phyloP scores from a whole-genome alignment of 1,140 invertebrate species.

The Arctopsyche grandis region DNA sequence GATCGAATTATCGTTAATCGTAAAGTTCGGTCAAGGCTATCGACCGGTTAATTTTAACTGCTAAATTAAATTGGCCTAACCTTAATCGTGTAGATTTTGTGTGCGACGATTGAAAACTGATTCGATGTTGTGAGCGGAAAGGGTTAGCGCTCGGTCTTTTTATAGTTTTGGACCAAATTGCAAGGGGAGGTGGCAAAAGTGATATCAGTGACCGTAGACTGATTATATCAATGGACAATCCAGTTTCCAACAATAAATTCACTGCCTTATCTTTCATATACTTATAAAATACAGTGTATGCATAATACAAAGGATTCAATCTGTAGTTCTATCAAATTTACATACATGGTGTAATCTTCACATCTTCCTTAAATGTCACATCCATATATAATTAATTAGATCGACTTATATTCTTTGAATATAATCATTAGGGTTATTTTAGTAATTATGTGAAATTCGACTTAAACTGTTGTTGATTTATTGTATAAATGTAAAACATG shows the following conservation, averaged over 20 bases:
- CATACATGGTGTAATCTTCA: too few relatives aligned
- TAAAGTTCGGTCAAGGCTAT: not conserved
- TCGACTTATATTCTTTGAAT: too few relatives aligned
- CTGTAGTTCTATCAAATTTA: too few relatives aligned
- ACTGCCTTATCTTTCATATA: not conserved
- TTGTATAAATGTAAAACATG: too few relatives aligned
- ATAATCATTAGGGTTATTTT: too few relatives aligned
- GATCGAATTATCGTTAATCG: too few relatives aligned
- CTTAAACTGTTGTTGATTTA: too few relatives aligned
- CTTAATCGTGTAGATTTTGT: constrained; percentile 24
- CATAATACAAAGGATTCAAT: too few relatives aligned
- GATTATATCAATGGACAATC: not conserved
- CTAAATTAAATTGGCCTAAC: constrained; percentile 30
- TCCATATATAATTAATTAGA: too few relatives aligned
- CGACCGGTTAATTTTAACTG: not conserved
- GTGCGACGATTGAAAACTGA: not conserved
- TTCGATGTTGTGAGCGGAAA: constrained; percentile 44
- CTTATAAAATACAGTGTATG: too few relatives aligned
- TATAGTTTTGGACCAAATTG: constrained; percentile 45
- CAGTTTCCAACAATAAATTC: not conserved
- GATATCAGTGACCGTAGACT: not conserved
- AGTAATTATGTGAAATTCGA: too few relatives aligned
- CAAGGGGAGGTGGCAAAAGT: constrained; percentile 35
- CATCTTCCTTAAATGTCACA: too few relatives aligned
- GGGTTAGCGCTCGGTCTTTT: constrained; percentile 44